Evolutionary conservation across 2,888 invertebrate genomes (phyloP).

Genomic region (Trissonchulus sp.): DNA sequence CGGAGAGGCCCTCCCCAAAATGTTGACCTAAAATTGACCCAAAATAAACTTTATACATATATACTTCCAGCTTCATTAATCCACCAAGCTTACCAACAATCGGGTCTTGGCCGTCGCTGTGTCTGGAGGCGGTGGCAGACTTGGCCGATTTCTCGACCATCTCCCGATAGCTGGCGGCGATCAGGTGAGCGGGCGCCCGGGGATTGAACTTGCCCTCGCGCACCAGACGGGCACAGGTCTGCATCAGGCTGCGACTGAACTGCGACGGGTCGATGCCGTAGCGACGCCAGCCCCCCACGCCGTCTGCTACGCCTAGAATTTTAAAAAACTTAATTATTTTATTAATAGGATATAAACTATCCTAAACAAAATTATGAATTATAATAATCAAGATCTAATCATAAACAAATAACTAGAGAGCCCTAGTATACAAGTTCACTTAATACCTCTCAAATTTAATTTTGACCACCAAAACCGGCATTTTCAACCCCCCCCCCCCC

Average conservation of each 20-base stretch:
- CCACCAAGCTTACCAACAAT: too few species aligned
- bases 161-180: slow-evolving; percentile 85
- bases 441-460: not conserved
- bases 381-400: slow-evolving; percentile 13
- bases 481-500: too few species aligned
- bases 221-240: slow-evolving; percentile 84
- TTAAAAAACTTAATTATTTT: not conserved
- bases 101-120: too few species aligned
- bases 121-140: too few species aligned
- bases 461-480: too few species aligned
- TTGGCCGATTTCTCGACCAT: slow-evolving; percentile 82
- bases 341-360: too few species aligned
- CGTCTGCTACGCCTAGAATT: slow-evolving; percentile 87
- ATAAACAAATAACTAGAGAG: not conserved
- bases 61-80: too few species aligned
- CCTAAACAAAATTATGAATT: not conserved
- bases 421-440: not conserved
- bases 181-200: slow-evolving; percentile 72
- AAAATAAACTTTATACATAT: too few species aligned
- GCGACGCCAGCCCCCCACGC: slow-evolving; percentile 95
- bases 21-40: too few species aligned
- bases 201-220: slow-evolving; percentile 79
- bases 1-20: too few species aligned
- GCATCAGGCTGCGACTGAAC: slow-evolving; percentile 89
- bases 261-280: slow-evolving; percentile 96